Conservation (phyloP, 2,888 invertebrate species). For the Nephrotoma appendiculata region DNA sequence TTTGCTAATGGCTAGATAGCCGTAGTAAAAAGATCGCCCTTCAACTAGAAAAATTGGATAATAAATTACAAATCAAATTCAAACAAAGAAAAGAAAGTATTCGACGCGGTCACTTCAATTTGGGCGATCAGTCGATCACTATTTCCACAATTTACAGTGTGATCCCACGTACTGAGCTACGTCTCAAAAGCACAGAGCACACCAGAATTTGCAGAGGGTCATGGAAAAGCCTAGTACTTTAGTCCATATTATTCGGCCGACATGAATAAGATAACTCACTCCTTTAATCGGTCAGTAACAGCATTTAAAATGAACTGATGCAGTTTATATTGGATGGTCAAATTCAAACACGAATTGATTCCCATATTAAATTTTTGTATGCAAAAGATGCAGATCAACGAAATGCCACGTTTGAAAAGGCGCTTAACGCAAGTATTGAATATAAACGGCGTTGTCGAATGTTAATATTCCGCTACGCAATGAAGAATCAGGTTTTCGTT, state of each 20-base stretch:
- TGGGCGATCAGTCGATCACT: constrained; percentile 94
- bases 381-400: constrained; percentile 95
- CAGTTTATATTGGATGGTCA: constrained; percentile 90
- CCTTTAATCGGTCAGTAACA: constrained; percentile 84
- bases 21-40: constrained; percentile 88
- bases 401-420: constrained; percentile 86
- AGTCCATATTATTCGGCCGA: constrained; percentile 96
- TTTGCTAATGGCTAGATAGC: constrained; percentile 67
- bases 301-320: constrained; percentile 95
- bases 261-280: constrained; percentile 89
- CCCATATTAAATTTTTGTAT: constrained; percentile 92
- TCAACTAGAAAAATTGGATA: constrained; percentile 90
- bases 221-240: constrained; percentile 83
- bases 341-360: constrained; percentile 94
- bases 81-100: constrained; percentile 79
- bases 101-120: constrained; percentile 92
- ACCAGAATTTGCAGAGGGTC: constrained; percentile 67
- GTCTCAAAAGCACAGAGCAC: constrained; percentile 93
- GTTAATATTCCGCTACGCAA: constrained; percentile 81
- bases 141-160: constrained; percentile 66
- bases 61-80: constrained; percentile 95
- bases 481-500: constrained; percentile 89
- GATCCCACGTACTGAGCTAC: constrained; percentile 95
- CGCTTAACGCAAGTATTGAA: constrained; percentile 79
- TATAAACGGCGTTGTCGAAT: constrained; percentile 84